Conservation (phyloP, 2,113 vertebrate species). For the Clarias magur region DNA sequence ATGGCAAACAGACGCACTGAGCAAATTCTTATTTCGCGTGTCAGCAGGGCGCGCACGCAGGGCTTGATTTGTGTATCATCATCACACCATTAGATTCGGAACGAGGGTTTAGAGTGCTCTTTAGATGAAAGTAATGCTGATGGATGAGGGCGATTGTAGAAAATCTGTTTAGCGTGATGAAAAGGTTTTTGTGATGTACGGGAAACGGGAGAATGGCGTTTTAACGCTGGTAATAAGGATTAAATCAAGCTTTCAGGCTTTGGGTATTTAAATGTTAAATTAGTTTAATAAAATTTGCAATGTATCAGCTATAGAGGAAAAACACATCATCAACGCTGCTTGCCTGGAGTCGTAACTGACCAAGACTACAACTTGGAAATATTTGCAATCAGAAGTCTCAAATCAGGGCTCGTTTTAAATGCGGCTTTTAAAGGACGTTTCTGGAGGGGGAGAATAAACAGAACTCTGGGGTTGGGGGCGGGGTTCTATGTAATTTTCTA, state of each 20-base stretch:
- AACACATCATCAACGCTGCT: not conserved
- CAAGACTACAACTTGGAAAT: too few relatives aligned
- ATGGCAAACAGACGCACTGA: not conserved
- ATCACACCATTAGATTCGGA: not conserved
- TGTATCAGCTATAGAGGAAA: not conserved
- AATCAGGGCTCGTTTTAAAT: not conserved
- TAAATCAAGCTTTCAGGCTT: not conserved
- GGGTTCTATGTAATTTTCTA: not conserved
- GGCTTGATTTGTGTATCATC: not conserved
- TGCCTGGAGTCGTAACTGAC: not conserved
- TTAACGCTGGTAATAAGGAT: constrained; percentile 8
- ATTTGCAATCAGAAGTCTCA: not conserved
- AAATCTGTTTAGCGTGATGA: not conserved
- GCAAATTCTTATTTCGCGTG: not conserved
- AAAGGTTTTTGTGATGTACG: not conserved
- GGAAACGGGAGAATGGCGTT: not conserved
- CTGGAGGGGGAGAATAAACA: not conserved
- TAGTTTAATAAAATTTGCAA: not conserved
- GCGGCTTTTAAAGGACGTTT: not conserved
- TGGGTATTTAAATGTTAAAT: not conserved
- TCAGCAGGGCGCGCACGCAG: not conserved
- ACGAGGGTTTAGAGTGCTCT: not conserved
- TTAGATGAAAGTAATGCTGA: not conserved
- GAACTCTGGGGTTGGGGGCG: not conserved
- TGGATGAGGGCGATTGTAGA: not conserved